phyloP scores from a whole-genome alignment of 2,888 invertebrate species.

The Pterostichus madidus region DNA sequence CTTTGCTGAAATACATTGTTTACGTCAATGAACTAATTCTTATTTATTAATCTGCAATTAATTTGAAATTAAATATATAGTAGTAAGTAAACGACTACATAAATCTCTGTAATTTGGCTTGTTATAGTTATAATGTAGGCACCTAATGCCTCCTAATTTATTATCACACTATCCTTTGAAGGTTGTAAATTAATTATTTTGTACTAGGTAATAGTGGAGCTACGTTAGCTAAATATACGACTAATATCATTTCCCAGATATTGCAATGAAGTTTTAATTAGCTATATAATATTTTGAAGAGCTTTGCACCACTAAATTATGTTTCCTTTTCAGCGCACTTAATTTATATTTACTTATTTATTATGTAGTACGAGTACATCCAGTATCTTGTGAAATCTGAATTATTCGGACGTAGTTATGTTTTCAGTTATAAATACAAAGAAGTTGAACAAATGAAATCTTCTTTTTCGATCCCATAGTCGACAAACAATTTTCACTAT shows the following conservation, averaged over 20 bases:
- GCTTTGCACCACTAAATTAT: background rate
- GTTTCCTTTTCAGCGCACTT: background rate
- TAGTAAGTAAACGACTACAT: constrained; percentile 27
- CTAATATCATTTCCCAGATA: constrained; percentile 33
- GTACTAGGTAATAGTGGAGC: constrained; percentile 9
- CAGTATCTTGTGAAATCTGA: too few relatives aligned
- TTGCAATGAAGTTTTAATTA: constrained; percentile 24
- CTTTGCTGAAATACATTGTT: background rate
- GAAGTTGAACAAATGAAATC: too few relatives aligned
- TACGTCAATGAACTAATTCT: constrained; percentile 15
- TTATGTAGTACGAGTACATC: too few relatives aligned
- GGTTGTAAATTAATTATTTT: constrained; percentile 47
- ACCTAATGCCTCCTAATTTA: constrained; percentile 51
- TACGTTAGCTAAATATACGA: constrained; percentile 7
- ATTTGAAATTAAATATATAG: constrained; percentile 37
- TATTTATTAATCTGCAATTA: constrained; percentile 40
- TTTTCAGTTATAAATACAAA: too few relatives aligned
- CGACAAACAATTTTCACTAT: too few relatives aligned
- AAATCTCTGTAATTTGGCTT: constrained; percentile 51
- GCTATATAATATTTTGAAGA: constrained; percentile 6
- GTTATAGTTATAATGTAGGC: constrained; percentile 53
- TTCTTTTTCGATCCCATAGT: too few relatives aligned
- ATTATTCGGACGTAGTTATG: too few relatives aligned
- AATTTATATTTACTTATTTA: too few relatives aligned
- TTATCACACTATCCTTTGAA: constrained; percentile 55